Evolutionary conservation across 2,797 vertebrate genomes (phyloP).

Genomic region (Helostoma temminkii): DNA sequence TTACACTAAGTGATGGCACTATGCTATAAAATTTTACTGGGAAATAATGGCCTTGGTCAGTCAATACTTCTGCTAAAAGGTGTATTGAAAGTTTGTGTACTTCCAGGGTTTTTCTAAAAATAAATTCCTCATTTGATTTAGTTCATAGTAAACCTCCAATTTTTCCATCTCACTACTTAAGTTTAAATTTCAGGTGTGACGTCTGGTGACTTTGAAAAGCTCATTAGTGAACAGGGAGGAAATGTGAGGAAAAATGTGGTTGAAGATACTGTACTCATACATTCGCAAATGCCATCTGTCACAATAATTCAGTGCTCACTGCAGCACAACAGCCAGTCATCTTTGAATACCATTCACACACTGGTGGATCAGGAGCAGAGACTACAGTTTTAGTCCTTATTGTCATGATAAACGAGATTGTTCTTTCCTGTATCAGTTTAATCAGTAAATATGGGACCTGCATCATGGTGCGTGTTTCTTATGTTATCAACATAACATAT

Average conservation of each 20-base stretch:
- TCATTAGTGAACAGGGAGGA: neutral
- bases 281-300: slow-evolving; percentile 31
- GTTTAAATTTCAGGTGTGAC: neutral
- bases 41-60: too few relatives aligned
- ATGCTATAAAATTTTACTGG: too few relatives aligned
- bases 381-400: neutral
- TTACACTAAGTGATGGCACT: neutral
- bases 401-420: neutral
- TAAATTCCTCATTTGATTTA: neutral
- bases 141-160: neutral
- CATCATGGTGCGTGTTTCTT: neutral
- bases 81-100: too few relatives aligned
- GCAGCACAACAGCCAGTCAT: slow-evolving; percentile 20
- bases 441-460: neutral
- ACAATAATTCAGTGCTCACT: slow-evolving; percentile 25
- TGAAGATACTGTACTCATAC: neutral
- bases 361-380: slow-evolving; percentile 8
- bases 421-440: neutral
- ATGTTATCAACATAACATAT: too few relatives aligned
- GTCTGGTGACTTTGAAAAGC: neutral
- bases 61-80: neutral
- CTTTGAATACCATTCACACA: slow-evolving; percentile 8
- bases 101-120: neutral
- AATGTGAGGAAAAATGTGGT: neutral
- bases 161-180: neutral